These are phyloP conservation scores for Ramazzottius varieornatus DNA, from an alignment of 2,888 invertebrate species.

Conservation along the genomic window DNA sequence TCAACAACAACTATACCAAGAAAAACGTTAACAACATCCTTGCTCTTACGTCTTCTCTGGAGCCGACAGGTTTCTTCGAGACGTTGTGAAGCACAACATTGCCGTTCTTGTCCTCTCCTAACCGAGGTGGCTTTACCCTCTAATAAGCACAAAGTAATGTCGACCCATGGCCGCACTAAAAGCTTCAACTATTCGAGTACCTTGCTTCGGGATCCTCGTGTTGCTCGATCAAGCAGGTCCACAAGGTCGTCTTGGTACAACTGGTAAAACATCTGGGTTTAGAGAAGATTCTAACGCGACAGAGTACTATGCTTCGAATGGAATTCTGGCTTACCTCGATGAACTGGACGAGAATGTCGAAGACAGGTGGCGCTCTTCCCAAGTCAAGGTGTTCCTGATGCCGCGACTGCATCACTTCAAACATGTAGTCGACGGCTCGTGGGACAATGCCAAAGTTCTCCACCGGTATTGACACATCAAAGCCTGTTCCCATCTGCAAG, in stretches of 20 bases:
- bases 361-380: constrained; percentile 42
- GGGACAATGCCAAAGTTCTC: constrained; percentile 65
- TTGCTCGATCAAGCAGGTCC: constrained; percentile 59
- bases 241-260: constrained; percentile 91
- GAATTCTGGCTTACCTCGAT: constrained; percentile 39
- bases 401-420: constrained; percentile 43
- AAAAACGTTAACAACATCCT: too few relatives aligned
- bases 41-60: not conserved
- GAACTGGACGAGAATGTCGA: constrained; percentile 62
- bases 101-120: not conserved
- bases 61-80: not conserved
- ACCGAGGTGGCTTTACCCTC: not conserved
- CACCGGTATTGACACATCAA: constrained; percentile 39
- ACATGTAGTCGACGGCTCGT: constrained; percentile 71
- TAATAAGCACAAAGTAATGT: too few relatives aligned
- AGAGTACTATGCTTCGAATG: too few relatives aligned
- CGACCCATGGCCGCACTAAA: too few relatives aligned
- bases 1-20: too few relatives aligned
- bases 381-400: constrained; percentile 31
- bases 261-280: constrained; percentile 28
- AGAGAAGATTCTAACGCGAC: too few relatives aligned
- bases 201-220: constrained; percentile 16
- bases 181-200: constrained; percentile 7
- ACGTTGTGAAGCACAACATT: not conserved
- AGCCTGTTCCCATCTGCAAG: constrained; percentile 66